A percentile compares a stretch with the other conserved stretches of the same genome.
Conservation (phyloP, 2,113 vertebrate genomes). For the Isurus oxyrinchus region DNA sequence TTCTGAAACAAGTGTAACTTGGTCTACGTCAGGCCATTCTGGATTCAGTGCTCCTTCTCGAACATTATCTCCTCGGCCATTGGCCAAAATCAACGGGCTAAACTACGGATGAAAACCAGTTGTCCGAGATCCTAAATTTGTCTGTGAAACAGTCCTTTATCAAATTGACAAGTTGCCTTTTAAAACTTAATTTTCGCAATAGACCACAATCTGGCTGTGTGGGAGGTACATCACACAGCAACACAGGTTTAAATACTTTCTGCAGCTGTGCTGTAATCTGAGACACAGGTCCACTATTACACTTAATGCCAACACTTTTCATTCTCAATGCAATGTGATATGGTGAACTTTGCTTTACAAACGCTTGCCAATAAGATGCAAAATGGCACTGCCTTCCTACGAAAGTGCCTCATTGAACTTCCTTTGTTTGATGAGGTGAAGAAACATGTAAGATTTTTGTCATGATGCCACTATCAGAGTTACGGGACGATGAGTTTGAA, state of each 20-base stretch:
- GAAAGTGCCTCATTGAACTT: neutral
- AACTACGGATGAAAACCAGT: neutral
- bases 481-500: neutral
- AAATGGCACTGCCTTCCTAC: neutral
- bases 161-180: neutral
- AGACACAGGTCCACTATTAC: neutral
- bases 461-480: neutral
- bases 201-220: neutral
- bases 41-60: neutral
- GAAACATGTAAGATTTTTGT: neutral
- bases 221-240: neutral
- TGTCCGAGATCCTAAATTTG: neutral
- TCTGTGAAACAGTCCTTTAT: neutral
- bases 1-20: neutral
- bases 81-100: neutral
- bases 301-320: neutral
- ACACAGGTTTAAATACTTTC: neutral
- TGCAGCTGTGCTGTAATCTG: neutral
- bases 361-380: neutral
- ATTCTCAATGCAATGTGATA: constrained; percentile 7
- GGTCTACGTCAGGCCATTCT: neutral
- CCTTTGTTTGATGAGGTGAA: neutral
- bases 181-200: neutral
- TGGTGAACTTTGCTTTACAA: neutral
- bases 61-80: neutral